These are phyloP conservation scores for Seison nebaliae DNA, from an alignment of 1,140 invertebrate species.

Conservation along the genomic window DNA sequence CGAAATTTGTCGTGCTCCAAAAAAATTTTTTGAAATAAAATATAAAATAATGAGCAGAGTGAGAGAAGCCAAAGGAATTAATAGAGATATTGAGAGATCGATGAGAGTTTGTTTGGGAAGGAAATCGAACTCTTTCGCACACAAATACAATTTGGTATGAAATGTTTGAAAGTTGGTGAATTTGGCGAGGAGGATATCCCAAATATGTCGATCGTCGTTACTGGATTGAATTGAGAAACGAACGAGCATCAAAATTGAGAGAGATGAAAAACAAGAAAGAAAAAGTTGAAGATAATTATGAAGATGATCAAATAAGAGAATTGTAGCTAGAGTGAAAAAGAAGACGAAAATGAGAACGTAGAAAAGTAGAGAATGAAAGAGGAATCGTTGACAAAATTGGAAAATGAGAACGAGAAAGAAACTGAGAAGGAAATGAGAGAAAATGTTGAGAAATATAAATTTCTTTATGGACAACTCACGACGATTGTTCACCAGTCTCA, in stretches of 20 bases:
- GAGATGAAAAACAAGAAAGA: slow-evolving; percentile 1
- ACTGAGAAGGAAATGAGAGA: slow-evolving; percentile 16
- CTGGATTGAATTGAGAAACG: background rate
- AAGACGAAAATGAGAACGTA: slow-evolving; percentile 18
- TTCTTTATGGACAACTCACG: slow-evolving; percentile 12
- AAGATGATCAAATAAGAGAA: background rate
- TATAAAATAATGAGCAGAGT: background rate
- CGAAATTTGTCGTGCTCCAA: too few relatives aligned
- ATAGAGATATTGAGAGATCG: slow-evolving; percentile 4
- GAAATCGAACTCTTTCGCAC: slow-evolving; percentile 53
- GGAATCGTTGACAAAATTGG: slow-evolving; percentile 39
- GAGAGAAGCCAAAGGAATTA: slow-evolving; percentile 1
- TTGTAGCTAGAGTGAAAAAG: background rate
- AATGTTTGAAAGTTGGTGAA: slow-evolving; percentile 28
- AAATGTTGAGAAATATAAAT: slow-evolving; percentile 23
- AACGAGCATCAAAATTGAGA: slow-evolving; percentile 15
- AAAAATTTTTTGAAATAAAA: slow-evolving; percentile 11
- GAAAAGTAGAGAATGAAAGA: slow-evolving; percentile 33
- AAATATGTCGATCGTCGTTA: slow-evolving; percentile 40
- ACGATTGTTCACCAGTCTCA: too few relatives aligned
- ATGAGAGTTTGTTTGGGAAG: slow-evolving; percentile 31
- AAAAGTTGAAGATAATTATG: background rate
- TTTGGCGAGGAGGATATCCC: slow-evolving; percentile 46
- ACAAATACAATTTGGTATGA: slow-evolving; percentile 54
- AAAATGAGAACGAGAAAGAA: slow-evolving; percentile 33